Conservation (phyloP, 2,888 invertebrate genomes). For the Macrophya annulata region DNA sequence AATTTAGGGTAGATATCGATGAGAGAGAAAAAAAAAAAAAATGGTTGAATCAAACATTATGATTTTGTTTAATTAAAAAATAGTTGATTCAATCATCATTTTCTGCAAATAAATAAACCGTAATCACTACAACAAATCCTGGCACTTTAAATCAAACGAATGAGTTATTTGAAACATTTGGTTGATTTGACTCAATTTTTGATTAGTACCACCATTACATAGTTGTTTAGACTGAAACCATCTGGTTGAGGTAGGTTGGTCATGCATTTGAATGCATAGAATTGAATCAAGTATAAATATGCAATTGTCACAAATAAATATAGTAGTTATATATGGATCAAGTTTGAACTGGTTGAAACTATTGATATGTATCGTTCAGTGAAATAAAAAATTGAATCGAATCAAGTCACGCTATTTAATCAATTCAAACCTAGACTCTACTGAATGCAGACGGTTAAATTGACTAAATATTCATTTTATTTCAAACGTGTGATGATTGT, state of each 20-base stretch:
- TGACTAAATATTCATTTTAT: too few species aligned
- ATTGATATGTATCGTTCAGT: slow-evolving; percentile 15
- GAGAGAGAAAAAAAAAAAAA: slow-evolving; percentile 22
- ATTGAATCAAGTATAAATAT: background rate
- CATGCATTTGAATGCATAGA: slow-evolving; percentile 2
- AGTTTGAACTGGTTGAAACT: slow-evolving; percentile 17
- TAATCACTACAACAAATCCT: background rate
- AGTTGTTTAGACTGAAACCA: background rate
- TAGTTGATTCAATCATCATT: slow-evolving; percentile 17
- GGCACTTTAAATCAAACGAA: slow-evolving; percentile 7
- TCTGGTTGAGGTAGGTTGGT: background rate
- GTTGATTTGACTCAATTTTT: background rate
- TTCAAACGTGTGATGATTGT: too few species aligned
- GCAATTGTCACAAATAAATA: slow-evolving; percentile 9
- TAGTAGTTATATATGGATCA: slow-evolving; percentile 29
- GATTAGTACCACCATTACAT: background rate
- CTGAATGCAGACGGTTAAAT: too few species aligned
- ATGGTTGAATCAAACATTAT: slow-evolving; percentile 17
- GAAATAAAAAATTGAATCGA: slow-evolving; percentile 8
- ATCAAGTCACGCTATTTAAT: too few species aligned
- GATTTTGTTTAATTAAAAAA: slow-evolving; percentile 18
- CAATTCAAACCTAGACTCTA: too few species aligned
- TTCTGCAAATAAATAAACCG: background rate
- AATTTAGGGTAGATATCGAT: slow-evolving; percentile 7
- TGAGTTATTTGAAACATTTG: slow-evolving; percentile 13